Conservation (phyloP, 2,797 vertebrate genomes). For the Squalus acanthias region DNA sequence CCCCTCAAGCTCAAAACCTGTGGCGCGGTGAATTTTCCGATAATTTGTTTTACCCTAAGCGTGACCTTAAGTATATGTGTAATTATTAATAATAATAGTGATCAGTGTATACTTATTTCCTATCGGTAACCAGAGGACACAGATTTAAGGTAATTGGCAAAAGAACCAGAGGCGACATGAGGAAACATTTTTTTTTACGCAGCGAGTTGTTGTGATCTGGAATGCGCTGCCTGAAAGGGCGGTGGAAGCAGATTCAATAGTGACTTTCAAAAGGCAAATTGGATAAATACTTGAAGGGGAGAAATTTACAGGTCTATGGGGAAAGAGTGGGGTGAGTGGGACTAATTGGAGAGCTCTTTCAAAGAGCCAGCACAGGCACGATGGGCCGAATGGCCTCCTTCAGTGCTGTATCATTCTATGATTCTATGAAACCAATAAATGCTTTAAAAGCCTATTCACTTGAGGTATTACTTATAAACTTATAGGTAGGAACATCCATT, state of each 20-base stretch:
- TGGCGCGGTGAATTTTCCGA: not conserved
- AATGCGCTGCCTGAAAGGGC: not conserved
- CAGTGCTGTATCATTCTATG: not conserved
- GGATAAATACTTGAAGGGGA: not conserved
- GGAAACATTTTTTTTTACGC: not conserved
- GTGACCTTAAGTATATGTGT: not conserved
- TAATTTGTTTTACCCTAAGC: not conserved
- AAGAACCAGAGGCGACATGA: not conserved
- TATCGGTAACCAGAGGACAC: not conserved
- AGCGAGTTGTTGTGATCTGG: not conserved
- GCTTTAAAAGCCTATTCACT: not conserved
- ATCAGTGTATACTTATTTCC: not conserved
- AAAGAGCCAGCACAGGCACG: no score
- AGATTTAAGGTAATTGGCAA: not conserved
- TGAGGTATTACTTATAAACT: not conserved
- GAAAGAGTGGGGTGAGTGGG: not conserved
- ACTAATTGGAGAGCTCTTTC: no score
- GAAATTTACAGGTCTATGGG: not conserved
- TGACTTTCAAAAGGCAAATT: not conserved
- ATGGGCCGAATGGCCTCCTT: not conserved
- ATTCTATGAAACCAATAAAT: not conserved
- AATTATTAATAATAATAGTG: no score
- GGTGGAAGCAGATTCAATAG: not conserved
- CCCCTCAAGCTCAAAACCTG: not conserved
- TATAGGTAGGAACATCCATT: not conserved